Evolutionary conservation across 2,888 invertebrate genomes (phyloP).

Genomic region (Troilus luridus): DNA sequence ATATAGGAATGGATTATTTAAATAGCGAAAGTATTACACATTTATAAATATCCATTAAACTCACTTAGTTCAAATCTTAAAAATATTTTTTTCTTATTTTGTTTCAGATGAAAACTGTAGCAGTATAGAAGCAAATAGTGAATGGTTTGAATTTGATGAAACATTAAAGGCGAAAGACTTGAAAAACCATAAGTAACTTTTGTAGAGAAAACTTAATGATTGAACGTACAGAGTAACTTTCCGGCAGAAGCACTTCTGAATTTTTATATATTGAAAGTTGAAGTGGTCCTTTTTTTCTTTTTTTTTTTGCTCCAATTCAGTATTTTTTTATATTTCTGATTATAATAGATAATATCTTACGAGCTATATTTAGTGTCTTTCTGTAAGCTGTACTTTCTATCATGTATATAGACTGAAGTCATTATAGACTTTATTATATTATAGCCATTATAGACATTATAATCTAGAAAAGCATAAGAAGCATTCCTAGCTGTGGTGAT

Average conservation of each 20-base stretch:
- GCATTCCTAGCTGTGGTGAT: neutral
- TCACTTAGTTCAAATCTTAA: neutral
- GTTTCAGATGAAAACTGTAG: slow-evolving; percentile 35
- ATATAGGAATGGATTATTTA: neutral
- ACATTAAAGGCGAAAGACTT: neutral
- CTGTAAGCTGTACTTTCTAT: too few species aligned
- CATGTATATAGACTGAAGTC: neutral
- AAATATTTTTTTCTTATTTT: neutral
- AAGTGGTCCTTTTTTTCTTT: too few species aligned
- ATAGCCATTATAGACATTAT: too few species aligned
- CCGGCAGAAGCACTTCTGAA: too few species aligned
- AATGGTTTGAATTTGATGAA: slow-evolving; percentile 31
- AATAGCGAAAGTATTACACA: neutral
- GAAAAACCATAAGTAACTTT: neutral
- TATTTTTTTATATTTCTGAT: too few species aligned
- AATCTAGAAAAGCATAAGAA: neutral
- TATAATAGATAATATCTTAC: too few species aligned
- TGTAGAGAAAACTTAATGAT: neutral
- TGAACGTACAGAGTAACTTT: too few species aligned
- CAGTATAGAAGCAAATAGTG: neutral
- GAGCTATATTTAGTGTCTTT: too few species aligned
- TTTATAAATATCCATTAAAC: neutral
- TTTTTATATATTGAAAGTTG: too few species aligned
- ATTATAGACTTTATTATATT: neutral
- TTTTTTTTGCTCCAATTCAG: too few species aligned